These are phyloP conservation scores for Alviniconcha marisindica DNA, from an alignment of 1,140 invertebrate genomes.

Conservation along the genomic window DNA sequence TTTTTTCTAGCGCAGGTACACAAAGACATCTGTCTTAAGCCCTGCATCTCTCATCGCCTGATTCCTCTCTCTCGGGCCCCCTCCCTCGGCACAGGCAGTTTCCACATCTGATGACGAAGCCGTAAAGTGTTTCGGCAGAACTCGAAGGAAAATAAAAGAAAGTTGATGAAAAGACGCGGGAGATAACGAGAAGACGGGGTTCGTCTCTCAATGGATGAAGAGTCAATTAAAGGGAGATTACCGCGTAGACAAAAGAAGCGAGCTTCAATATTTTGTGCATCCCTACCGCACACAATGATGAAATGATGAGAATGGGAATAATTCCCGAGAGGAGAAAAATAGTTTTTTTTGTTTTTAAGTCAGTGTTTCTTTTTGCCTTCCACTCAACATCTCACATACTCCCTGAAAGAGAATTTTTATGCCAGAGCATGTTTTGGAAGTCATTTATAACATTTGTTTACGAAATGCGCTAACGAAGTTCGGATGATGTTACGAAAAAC, in stretches of 20 bases:
- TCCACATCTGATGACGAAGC: not conserved
- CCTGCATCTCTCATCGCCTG: not conserved
- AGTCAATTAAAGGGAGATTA: not conserved
- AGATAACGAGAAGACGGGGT: not conserved
- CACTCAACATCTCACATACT: no score
- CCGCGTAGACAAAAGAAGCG: not conserved
- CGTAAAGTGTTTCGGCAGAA: not conserved
- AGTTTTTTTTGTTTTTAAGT: no score
- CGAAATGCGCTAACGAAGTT: no score
- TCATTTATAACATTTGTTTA: no score
- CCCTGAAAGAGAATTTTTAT: no score
- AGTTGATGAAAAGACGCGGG: not conserved
- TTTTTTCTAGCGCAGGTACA: conserved; percentile 10
- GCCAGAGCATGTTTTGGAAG: no score
- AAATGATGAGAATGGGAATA: no score
- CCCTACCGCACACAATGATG: not conserved
- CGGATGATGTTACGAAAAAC: no score
- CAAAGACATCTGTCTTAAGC: not conserved
- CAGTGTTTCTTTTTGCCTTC: no score
- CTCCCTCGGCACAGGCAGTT: not conserved
- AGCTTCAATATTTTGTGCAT: not conserved
- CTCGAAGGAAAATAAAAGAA: not conserved
- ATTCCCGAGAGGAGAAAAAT: no score
- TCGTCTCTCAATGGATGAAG: not conserved
- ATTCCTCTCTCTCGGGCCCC: not conserved